phyloP scores from a whole-genome alignment of 2,797 vertebrate species.

The Steatocranus sp. region DNA sequence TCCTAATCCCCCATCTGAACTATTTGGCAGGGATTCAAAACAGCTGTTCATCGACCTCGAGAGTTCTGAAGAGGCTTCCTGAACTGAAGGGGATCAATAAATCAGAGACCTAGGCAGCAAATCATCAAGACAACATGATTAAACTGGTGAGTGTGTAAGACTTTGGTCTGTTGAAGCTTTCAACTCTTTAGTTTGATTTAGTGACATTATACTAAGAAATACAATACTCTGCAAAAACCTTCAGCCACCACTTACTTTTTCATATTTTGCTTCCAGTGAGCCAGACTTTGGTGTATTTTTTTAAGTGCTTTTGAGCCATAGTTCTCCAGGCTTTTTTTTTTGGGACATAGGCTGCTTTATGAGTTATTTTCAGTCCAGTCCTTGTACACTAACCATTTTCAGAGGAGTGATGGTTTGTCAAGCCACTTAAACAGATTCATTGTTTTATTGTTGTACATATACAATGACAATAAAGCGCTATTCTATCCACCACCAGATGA shows the following conservation, averaged over 20 bases:
- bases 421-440: background rate
- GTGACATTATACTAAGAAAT: background rate
- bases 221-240: background rate
- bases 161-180: background rate
- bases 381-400: background rate
- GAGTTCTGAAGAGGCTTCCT: background rate
- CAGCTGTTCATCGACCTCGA: background rate
- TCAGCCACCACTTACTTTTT: background rate
- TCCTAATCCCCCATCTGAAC: background rate
- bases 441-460: background rate
- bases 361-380: background rate
- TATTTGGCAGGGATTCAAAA: background rate
- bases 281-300: background rate
- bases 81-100: background rate
- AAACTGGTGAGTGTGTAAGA: background rate
- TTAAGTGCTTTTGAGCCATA: background rate
- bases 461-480: background rate
- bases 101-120: background rate
- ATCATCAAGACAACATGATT: background rate
- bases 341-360: background rate
- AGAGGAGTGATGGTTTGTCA: background rate
- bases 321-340: background rate
- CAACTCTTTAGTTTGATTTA: background rate
- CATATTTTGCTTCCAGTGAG: background rate
- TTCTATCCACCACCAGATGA: background rate